phyloP scores from a whole-genome alignment of 2,113 vertebrate genomes.

The Ploceus nigricollis region DNA sequence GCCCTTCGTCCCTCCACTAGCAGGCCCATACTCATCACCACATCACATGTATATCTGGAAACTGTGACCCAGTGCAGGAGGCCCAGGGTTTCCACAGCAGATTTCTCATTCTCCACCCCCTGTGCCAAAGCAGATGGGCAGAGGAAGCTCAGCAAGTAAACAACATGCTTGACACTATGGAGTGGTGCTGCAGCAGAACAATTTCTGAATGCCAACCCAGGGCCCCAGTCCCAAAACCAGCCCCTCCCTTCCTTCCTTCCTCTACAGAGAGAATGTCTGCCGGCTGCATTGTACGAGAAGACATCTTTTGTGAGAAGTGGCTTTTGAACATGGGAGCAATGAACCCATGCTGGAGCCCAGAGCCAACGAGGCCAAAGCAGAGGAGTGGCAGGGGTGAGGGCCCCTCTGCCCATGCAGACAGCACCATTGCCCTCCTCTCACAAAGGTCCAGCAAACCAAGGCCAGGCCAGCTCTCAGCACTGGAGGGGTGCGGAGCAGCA shows the following conservation, averaged over 20 bases:
- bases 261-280: not conserved
- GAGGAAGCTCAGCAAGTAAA: not conserved
- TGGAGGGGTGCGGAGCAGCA: not conserved
- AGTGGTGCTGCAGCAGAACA: not conserved
- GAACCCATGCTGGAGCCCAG: accelerated
- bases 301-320: not conserved
- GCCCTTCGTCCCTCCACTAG: not conserved
- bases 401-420: not conserved
- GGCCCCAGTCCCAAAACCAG: not conserved
- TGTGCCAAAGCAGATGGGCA: conserved; percentile 2
- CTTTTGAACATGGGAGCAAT: not conserved
- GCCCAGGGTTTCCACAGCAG: not conserved
- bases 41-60: not conserved
- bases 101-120: not conserved
- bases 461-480: not conserved
- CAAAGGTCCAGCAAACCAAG: not conserved
- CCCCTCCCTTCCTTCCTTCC: not conserved
- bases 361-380: not conserved
- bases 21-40: not conserved
- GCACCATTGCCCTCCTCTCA: not conserved
- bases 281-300: not conserved
- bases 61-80: not conserved
- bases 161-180: not conserved
- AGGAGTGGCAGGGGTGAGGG: not conserved
- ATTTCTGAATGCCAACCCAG: not conserved